phyloP scores from a whole-genome alignment of 2,888 invertebrate genomes.

The Athalia circularis region DNA sequence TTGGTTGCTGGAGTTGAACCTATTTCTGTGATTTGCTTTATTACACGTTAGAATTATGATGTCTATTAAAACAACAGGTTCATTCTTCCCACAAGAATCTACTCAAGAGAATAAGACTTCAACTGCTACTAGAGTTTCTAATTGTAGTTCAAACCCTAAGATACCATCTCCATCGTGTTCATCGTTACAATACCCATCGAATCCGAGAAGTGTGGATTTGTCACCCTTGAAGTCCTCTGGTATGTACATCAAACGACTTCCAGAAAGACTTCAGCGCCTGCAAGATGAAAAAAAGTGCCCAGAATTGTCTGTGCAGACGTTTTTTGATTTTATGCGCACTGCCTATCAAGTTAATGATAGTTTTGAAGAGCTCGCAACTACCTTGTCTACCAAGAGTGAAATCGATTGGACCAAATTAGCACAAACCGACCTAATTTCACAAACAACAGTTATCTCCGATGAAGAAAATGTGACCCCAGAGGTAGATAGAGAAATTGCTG shows the following conservation, averaged over 20 bases:
- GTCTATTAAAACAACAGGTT: conserved; percentile 9
- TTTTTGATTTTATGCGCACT: conserved; percentile 84
- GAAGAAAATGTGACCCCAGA: conserved; percentile 36
- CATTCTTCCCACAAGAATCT: conserved; percentile 10
- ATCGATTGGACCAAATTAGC: conserved; percentile 76
- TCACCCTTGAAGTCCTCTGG: conserved; percentile 19
- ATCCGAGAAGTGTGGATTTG: conserved; percentile 20
- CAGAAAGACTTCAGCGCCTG: conserved; percentile 46
- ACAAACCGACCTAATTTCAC: conserved; percentile 71
- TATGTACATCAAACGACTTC: conserved; percentile 46
- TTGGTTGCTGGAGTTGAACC: no score
- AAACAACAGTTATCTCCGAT: conserved; percentile 64
- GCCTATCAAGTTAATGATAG: conserved; percentile 81
- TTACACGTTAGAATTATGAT: neutral
- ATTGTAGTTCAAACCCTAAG: conserved; percentile 19
- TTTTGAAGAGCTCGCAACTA: conserved; percentile 72
- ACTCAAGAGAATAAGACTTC: conserved; percentile 15
- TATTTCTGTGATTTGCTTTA: neutral
- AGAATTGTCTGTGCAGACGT: conserved; percentile 82
- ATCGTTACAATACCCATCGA: conserved; percentile 19
- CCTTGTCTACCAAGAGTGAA: conserved; percentile 70
- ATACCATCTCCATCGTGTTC: conserved; percentile 9
- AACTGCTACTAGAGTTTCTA: neutral
- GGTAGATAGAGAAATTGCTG: neutral
- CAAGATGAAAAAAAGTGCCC: conserved; percentile 66